A percentile compares a stretch with the other conserved stretches of the same genome.
These are phyloP conservation scores for Hirudo medicinalis DNA, from an alignment of 1,140 invertebrate species.

Conservation along the genomic window DNA sequence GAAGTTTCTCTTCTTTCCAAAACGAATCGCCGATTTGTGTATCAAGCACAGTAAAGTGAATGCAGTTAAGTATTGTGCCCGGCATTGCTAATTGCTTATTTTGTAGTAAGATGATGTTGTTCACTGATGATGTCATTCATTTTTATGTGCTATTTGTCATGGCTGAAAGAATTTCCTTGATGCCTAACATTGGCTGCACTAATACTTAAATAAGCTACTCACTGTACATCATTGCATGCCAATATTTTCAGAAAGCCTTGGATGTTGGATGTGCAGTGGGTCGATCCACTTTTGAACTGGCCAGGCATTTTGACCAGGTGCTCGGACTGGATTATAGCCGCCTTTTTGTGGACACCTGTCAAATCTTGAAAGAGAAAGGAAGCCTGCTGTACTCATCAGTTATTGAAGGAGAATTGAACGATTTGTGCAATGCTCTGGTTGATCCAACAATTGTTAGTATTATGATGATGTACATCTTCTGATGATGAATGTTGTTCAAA, in stretches of 20 bases:
- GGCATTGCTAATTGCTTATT: no score
- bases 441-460: constrained; percentile 20
- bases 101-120: no score
- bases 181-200: neutral
- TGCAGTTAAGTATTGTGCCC: constrained; percentile 5
- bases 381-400: constrained; percentile 20
- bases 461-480: neutral
- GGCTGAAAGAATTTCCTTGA: neutral
- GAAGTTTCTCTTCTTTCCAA: constrained; percentile 31
- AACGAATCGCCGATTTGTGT: constrained; percentile 37
- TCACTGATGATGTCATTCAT: neutral
- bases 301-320: constrained; percentile 33
- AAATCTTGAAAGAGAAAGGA: constrained; percentile 29
- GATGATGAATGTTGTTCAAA: neutral
- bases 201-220: neutral
- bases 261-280: constrained; percentile 42
- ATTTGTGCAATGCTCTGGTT: constrained; percentile 11
- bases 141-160: neutral
- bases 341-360: constrained; percentile 37
- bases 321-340: constrained; percentile 40
- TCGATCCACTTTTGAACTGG: constrained; percentile 37
- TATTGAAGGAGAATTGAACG: constrained; percentile 24
- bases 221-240: neutral
- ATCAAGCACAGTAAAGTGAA: constrained; percentile 30
- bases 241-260: constrained; percentile 26